Evolutionary conservation across 2,888 invertebrate genomes (phyloP).

Genomic region (Dilophus febrilis): DNA sequence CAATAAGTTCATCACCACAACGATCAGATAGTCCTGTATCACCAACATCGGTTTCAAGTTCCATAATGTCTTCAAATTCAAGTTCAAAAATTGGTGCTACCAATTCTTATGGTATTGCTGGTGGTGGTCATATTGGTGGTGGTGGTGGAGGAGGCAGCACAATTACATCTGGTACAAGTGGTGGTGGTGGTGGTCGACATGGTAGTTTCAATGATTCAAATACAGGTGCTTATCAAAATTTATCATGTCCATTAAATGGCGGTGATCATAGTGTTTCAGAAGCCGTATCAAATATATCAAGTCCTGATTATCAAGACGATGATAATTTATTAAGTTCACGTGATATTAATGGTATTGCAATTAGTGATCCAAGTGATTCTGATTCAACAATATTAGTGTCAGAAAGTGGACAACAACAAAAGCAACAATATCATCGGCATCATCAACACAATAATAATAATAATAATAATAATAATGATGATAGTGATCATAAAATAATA

Average conservation of each 20-base stretch:
- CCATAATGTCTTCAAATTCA: constrained; percentile 65
- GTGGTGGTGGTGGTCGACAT: constrained; percentile 9
- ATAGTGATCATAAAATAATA: constrained; percentile 63
- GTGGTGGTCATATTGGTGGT: constrained; percentile 9
- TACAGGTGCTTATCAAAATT: constrained; percentile 16
- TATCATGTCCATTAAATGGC: constrained; percentile 28
- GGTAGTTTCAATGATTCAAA: too few relatives aligned
- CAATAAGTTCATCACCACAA: constrained; percentile 31
- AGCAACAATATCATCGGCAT: constrained; percentile 9
- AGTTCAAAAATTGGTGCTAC: constrained; percentile 40
- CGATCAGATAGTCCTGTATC: constrained; percentile 58
- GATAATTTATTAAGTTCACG: constrained; percentile 62
- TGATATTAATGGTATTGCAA: constrained; percentile 65
- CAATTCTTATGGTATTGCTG: constrained; percentile 3
- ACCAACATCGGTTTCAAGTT: constrained; percentile 75
- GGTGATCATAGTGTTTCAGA: constrained; percentile 70
- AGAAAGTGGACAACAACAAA: constrained; percentile 47
- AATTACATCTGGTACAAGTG: too few relatives aligned
- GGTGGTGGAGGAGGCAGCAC: too few relatives aligned
- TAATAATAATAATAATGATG: constrained; percentile 29
- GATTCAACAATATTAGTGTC: constrained; percentile 77
- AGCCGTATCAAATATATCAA: constrained; percentile 76
- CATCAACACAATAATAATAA: neutral
- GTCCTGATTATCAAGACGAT: constrained; percentile 78
- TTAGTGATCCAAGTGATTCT: constrained; percentile 78